Evolutionary conservation across 2,888 invertebrate genomes (phyloP).

Genomic region (Ryuthela nishihirai): DNA sequence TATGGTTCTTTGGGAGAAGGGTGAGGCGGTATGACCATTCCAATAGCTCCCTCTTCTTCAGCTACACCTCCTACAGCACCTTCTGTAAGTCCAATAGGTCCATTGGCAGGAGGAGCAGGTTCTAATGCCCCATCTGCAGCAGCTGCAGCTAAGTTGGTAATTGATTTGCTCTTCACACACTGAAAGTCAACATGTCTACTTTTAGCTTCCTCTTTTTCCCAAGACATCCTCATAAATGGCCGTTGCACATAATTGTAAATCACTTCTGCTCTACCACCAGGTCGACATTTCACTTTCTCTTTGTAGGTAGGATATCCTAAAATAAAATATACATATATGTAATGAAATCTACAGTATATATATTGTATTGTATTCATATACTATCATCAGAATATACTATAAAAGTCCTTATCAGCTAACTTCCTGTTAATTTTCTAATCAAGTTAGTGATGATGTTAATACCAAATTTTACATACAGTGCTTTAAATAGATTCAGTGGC

Average conservation of each 20-base stretch:
- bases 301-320: constrained; percentile 94
- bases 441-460: no score
- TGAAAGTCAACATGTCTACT: constrained; percentile 98
- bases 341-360: no score
- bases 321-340: no score
- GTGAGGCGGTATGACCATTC: constrained; percentile 12
- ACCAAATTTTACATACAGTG: no score
- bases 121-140: constrained; percentile 82
- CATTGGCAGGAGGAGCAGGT: constrained; percentile 26
- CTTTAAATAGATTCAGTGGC: no score
- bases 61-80: constrained; percentile 23
- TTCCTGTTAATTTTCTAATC: no score
- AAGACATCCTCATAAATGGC: constrained; percentile 98
- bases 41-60: constrained; percentile 17
- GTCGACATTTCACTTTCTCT: constrained; percentile 93
- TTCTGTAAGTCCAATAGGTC: constrained; percentile 14
- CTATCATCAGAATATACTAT: no score
- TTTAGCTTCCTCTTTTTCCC: constrained; percentile 99
- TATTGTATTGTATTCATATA: no score
- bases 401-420: no score
- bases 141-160: constrained; percentile 92
- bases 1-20: constrained; percentile 35
- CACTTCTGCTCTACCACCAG: constrained; percentile 92
- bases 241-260: constrained; percentile 99
- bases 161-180: constrained; percentile 96